phyloP scores from a whole-genome alignment of 1,140 invertebrate species.

The Phocides pigmalion region DNA sequence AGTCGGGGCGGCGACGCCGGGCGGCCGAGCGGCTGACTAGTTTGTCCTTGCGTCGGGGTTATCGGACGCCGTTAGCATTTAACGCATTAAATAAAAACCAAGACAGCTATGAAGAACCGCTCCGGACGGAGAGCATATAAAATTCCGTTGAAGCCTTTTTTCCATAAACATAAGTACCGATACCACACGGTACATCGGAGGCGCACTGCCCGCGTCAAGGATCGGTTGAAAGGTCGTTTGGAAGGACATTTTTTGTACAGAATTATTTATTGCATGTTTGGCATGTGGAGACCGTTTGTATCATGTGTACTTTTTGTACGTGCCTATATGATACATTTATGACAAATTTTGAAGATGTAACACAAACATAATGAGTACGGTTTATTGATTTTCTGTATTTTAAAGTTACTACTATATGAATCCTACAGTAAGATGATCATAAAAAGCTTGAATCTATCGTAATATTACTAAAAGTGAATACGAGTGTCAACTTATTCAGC shows the following conservation, averaged over 20 bases:
- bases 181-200: conserved; percentile 64
- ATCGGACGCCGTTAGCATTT: conserved; percentile 80
- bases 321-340: conserved; percentile 20
- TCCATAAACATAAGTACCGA: conserved; percentile 71
- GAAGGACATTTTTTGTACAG: conserved; percentile 73
- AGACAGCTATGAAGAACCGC: conserved; percentile 77
- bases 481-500: too few relatives aligned
- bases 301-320: conserved; percentile 39
- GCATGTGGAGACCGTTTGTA: conserved; percentile 50
- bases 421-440: too few relatives aligned
- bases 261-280: conserved; percentile 57
- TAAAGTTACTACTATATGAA: too few relatives aligned
- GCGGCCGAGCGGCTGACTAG: conserved; percentile 43
- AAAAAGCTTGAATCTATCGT: too few relatives aligned
- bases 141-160: conserved; percentile 78
- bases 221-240: conserved; percentile 70
- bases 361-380: background rate
- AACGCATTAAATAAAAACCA: conserved; percentile 70
- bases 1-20: conserved; percentile 38
- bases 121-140: conserved; percentile 65
- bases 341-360: conserved; percentile 4
- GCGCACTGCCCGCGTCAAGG: conserved; percentile 48
- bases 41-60: conserved; percentile 75
- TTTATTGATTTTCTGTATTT: too few relatives aligned
- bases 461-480: too few relatives aligned